Conservation (phyloP, 1,140 invertebrate species). For the Drosophila bipectinata region DNA sequence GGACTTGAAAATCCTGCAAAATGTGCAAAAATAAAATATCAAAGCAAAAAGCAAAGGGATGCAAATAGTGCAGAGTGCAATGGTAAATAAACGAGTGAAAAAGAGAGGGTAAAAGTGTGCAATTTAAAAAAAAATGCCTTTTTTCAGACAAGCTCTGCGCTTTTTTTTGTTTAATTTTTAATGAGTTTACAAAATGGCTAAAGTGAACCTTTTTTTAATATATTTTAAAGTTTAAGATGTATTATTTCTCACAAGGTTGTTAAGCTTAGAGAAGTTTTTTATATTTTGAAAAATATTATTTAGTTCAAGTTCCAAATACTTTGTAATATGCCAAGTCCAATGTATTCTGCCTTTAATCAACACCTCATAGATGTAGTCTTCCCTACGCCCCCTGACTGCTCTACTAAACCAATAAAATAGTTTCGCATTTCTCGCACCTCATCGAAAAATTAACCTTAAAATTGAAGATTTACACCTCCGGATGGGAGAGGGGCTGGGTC, state of each 20-base stretch:
- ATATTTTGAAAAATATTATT: too few relatives aligned
- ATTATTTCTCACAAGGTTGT: too few relatives aligned
- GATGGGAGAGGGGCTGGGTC: neutral
- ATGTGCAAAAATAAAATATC: conserved; percentile 66
- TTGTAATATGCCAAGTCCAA: too few relatives aligned
- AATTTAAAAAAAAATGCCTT: conserved; percentile 4
- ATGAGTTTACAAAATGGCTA: conserved; percentile 56
- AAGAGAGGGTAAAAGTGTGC: conserved; percentile 27
- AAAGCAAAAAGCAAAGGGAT: conserved; percentile 47
- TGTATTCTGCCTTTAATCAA: neutral
- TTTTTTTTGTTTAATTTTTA: conserved; percentile 38
- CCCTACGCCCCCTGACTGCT: conserved; percentile 41
- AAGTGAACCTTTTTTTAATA: conserved; percentile 11
- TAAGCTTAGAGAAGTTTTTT: too few relatives aligned
- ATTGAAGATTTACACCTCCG: conserved; percentile 66
- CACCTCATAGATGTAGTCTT: neutral
- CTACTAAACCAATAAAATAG: conserved; percentile 72
- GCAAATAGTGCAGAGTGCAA: conserved; percentile 36
- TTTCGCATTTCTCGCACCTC: conserved; percentile 53
- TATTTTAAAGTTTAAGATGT: neutral
- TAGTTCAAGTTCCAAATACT: too few relatives aligned
- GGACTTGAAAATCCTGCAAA: conserved; percentile 59
- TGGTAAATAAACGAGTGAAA: conserved; percentile 12
- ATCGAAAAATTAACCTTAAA: conserved; percentile 60
- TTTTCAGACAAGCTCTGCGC: conserved; percentile 9